phyloP scores from a whole-genome alignment of 1,140 invertebrate genomes.

The Drosophila ficusphila region DNA sequence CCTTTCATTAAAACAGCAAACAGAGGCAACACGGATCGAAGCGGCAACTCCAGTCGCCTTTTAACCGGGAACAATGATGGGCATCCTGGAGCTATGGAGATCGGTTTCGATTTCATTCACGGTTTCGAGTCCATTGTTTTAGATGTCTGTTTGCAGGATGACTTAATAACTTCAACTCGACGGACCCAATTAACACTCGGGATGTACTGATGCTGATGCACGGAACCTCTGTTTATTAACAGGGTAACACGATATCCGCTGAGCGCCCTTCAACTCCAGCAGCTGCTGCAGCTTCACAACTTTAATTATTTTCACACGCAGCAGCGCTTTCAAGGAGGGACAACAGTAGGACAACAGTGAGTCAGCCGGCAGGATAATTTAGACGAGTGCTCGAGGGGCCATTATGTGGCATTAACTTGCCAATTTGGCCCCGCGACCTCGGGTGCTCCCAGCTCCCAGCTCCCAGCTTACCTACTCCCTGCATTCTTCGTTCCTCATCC shows the following conservation, averaged over 20 bases:
- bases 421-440: conserved; percentile 18
- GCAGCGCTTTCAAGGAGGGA: conserved; percentile 35
- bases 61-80: not conserved
- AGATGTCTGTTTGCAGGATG: too few relatives aligned
- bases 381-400: conserved; percentile 44
- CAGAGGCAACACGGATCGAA: not conserved
- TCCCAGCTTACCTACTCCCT: not conserved
- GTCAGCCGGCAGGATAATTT: conserved; percentile 41
- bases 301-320: conserved; percentile 36
- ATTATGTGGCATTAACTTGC: conserved; percentile 48
- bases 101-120: too few relatives aligned
- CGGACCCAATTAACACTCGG: too few relatives aligned
- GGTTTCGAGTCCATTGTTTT: too few relatives aligned
- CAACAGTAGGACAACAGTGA: conserved; percentile 43
- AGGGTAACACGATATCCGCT: too few relatives aligned
- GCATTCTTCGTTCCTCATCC: too few relatives aligned
- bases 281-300: too few relatives aligned
- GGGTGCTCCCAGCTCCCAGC: not conserved
- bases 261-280: too few relatives aligned
- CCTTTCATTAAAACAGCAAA: conserved; percentile 19
- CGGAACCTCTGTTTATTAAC: conserved; percentile 6
- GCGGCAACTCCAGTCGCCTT: not conserved
- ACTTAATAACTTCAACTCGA: too few relatives aligned
- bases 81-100: too few relatives aligned
- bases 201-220: too few relatives aligned